Conservation (phyloP, 2,888 invertebrate genomes). For the Apomyelois bistriatella region DNA sequence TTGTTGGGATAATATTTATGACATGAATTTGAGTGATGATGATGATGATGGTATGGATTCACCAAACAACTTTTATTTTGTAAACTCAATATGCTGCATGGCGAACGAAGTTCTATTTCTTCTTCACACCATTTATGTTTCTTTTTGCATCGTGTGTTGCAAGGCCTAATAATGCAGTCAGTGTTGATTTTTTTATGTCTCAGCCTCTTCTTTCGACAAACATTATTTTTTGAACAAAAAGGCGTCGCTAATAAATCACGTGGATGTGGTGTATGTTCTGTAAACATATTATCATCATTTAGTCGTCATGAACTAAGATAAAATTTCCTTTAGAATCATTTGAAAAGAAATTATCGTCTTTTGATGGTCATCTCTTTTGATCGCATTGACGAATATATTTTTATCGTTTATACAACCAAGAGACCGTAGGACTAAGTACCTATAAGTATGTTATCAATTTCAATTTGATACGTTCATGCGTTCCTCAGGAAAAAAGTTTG, state of each 20-base stretch:
- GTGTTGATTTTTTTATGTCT: background rate
- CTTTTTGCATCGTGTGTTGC: background rate
- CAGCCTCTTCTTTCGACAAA: background rate
- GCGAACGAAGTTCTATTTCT: background rate
- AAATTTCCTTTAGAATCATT: too few relatives aligned
- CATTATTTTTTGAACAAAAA: background rate
- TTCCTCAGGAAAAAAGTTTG: too few relatives aligned
- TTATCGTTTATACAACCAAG: too few relatives aligned
- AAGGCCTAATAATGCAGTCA: background rate
- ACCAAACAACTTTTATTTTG: conserved; percentile 20
- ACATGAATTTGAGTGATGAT: background rate
- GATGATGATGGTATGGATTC: conserved; percentile 10
- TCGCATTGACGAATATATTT: too few relatives aligned
- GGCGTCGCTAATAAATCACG: background rate
- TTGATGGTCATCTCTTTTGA: too few relatives aligned
- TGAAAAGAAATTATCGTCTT: too few relatives aligned
- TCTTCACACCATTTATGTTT: background rate
- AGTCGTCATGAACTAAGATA: too few relatives aligned
- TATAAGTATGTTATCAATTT: too few relatives aligned
- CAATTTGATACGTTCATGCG: too few relatives aligned
- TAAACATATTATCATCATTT: background rate
- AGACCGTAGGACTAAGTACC: too few relatives aligned
- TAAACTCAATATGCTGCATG: conserved; percentile 28
- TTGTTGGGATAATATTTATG: background rate
- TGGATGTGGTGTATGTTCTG: background rate